Evolutionary conservation across 2,888 invertebrate genomes (phyloP), one percentile per base, ranked within the genome.

Genomic region (Steinernema scapterisci): DNA sequence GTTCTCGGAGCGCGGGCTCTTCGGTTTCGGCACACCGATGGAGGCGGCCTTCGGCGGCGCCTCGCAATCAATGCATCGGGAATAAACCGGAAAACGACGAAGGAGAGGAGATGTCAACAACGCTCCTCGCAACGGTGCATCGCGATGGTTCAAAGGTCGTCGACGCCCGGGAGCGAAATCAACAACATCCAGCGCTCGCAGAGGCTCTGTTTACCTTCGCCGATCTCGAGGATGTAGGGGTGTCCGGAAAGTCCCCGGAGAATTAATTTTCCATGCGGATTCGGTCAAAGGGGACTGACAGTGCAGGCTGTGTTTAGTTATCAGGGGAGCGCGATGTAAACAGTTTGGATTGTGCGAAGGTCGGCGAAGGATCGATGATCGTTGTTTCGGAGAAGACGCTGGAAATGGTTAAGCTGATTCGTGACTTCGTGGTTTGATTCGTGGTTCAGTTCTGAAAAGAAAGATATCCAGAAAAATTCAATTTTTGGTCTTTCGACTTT

Each of bases 141-240:
- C 21, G 63, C 27, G 52, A 25, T 25, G 63, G 31, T 63, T 31
- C 63, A 31, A 63, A 63, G 63, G 63, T 63, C 63, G 63, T 16
- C 54, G 48, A 48, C 38, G 38, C 38, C n/a, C 48, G 48, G 48
- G 48, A 48, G 19, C 48, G 19, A 5, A 48, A 48, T n/a, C 48
- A 48, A 48, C 48, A 48, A 48, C 48, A 48, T 48, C 48, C 16
- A n/a, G 7, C 48, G 5, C 48, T 38, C 9, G 48, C 48, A n/a
- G 48, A n/a, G 52, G 52, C n/a, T 19, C 27, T 63, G 63, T 63
- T 63, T 63, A 63, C 63, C 31, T 63, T 63, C 23, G 21, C 23
- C 27, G 48, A 31, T 31, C 63, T 31, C 63, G 63, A 31, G 27
- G 31, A 63, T 11, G 7, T 11, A 16, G 27, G 31, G 38, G 31